These are phyloP conservation scores for Mola mola DNA, from an alignment of 2,113 vertebrate genomes.

Conservation along the genomic window DNA sequence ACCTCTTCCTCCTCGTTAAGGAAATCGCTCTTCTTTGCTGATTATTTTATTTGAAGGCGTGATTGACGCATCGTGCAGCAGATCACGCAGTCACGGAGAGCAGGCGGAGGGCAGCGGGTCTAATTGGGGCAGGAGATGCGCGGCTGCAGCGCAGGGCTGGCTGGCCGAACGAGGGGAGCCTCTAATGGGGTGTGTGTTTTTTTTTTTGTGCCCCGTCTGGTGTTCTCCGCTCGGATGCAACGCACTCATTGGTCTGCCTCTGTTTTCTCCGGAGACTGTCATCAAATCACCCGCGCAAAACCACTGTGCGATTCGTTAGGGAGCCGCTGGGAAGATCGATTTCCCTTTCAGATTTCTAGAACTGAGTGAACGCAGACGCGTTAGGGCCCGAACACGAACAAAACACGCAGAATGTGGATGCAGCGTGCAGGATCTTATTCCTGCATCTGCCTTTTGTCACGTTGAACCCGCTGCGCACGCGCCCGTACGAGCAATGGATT, in stretches of 20 bases:
- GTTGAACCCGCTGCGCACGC: constrained; percentile 46
- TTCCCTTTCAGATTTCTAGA: constrained; percentile 95
- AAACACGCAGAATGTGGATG: constrained; percentile 15
- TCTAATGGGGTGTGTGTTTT: too few relatives aligned
- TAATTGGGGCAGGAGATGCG: constrained; percentile 96
- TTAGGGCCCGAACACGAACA: constrained; percentile 48
- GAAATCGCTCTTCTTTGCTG: constrained; percentile 99
- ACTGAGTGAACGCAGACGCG: constrained; percentile 87
- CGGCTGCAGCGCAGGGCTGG: constrained; percentile 73
- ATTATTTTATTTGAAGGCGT: constrained; percentile 99
- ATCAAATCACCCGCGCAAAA: constrained; percentile 93
- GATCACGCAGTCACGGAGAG: constrained; percentile 96
- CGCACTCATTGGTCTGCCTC: constrained; percentile 87
- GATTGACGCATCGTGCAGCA: constrained; percentile 98
- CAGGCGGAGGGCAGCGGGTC: constrained; percentile 93
- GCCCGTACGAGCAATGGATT: constrained; percentile 69
- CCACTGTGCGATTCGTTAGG: constrained; percentile 93
- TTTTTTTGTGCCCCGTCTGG: constrained; percentile 39
- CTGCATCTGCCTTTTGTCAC: constrained; percentile 33
- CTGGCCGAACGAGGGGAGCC: constrained; percentile 70
- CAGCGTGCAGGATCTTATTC: constrained; percentile 38
- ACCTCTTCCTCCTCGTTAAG: constrained; percentile 96
- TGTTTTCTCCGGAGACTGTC: constrained; percentile 92
- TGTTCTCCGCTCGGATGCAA: constrained; percentile 84
- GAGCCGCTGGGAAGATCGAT: constrained; percentile 96